These are phyloP conservation scores for Pseudococcus viburni DNA, from an alignment of 2,888 invertebrate genomes.

Conservation along the genomic window DNA sequence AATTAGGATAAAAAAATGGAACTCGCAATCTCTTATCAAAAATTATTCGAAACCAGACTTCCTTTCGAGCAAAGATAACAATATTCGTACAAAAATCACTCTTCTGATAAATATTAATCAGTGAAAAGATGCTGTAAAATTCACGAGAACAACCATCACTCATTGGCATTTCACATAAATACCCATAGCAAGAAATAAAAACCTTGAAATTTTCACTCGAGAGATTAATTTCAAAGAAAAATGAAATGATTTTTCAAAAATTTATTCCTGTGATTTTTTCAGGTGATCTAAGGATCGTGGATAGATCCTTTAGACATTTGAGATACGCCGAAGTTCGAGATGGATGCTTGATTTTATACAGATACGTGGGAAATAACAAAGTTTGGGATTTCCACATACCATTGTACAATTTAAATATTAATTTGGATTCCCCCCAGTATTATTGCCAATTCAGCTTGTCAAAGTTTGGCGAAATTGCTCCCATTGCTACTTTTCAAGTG, in stretches of 20 bases:
- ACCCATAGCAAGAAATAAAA: too few species aligned
- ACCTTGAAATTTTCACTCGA: too few species aligned
- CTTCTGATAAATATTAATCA: neutral
- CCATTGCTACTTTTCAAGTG: conserved; percentile 67
- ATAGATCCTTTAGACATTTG: conserved; percentile 64
- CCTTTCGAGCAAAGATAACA: neutral
- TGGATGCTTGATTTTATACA: conserved; percentile 67
- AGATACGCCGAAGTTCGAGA: conserved; percentile 68
- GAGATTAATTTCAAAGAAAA: too few species aligned
- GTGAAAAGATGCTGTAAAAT: neutral
- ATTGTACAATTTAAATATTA: conserved; percentile 67
- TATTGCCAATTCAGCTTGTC: conserved; percentile 67
- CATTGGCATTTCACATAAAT: too few species aligned
- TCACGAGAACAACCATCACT: neutral
- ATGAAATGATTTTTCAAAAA: too few species aligned
- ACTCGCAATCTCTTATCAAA: neutral
- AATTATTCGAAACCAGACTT: too few species aligned
- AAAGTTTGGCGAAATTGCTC: conserved; percentile 66
- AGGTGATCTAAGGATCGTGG: conserved; percentile 67
- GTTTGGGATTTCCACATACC: conserved; percentile 67
- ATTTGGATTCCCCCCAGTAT: conserved; percentile 67
- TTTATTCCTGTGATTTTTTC: neutral
- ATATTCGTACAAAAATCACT: neutral
- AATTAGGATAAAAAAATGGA: neutral
- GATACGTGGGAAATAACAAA: conserved; percentile 59